Evolutionary conservation across 1,140 invertebrate genomes (phyloP).

Genomic region (Arctopsyche grandis): DNA sequence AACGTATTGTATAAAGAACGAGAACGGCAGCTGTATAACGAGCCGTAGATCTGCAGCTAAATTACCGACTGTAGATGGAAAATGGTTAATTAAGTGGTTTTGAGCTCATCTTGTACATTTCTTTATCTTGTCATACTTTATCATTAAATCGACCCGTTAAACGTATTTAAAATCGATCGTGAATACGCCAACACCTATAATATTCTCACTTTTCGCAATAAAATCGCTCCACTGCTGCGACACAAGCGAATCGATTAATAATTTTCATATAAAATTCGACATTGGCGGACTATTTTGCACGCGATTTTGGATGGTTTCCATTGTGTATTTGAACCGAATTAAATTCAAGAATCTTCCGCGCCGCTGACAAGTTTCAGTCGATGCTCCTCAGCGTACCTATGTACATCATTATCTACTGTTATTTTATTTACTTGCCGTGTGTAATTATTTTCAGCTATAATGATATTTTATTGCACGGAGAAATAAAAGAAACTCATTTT

Average conservation of each 20-base stretch:
- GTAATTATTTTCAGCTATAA: slow-evolving; percentile 37
- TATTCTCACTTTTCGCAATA: no score
- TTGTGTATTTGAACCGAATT: neutral
- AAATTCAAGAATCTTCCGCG: no score
- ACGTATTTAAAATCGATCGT: slow-evolving; percentile 2
- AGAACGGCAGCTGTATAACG: slow-evolving; percentile 5
- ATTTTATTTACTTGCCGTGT: slow-evolving; percentile 33
- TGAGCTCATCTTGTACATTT: neutral
- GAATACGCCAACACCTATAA: neutral
- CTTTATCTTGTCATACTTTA: slow-evolving; percentile 19
- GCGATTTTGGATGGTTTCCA: neutral
- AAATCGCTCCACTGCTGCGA: neutral
- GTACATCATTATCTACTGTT: slow-evolving; percentile 30
- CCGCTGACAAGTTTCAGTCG: neutral
- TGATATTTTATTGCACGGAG: slow-evolving; percentile 38
- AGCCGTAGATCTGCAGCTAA: neutral
- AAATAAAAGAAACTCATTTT: slow-evolving; percentile 40
- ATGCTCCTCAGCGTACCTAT: neutral
- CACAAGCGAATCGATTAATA: neutral
- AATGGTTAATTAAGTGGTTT: slow-evolving; percentile 8
- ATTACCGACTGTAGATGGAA: slow-evolving; percentile 5
- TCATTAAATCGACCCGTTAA: slow-evolving; percentile 1
- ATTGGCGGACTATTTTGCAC: neutral
- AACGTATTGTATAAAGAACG: neutral
- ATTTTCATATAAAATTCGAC: neutral